Base-by-base conservation (phyloP, 1,140 invertebrate species). In the Coenobita brevimanus region DNA sequence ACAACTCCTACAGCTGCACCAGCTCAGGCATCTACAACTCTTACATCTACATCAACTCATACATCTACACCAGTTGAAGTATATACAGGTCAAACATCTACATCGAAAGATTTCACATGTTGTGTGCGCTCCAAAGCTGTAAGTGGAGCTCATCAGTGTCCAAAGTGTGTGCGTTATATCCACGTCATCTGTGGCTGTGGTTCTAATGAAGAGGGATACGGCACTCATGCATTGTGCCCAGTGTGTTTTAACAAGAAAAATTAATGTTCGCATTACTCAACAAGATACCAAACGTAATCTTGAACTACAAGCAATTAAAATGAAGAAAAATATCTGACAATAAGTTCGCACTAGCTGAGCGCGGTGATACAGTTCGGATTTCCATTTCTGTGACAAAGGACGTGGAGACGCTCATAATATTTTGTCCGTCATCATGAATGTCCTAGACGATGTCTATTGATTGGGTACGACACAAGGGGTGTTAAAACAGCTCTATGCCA, bases 161-260 rank as follows among this genome's bases (percentile, higher is more conserved):
- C 54, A n/a, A 57, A 57, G n/a, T 57, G 54, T 57, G 54, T 13
- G 54, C 54, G 54, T 57, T 57, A 57, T 57, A 13, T 57, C 13
- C 54, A 57, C n/a, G 54, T 57, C 54, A 57, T 57, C 54, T 57
- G 54, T 57, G 54, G 54, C 54, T 13, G 54, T 57, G 54, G 54
- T 57, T 57, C 10, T 57, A n/a, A 57, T 57, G 54, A 57, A 10
- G 54, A 57, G 54, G 54, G 54, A 57, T 57, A 13, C n/a, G 54
- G 54, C 54, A 57, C 54, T n/a, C 54, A 57, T 57, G 54, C n/a
- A 13, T 57, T 57, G n/a, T 57, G 54, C 54, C 54, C 13, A 57
- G 54, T 57, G 54, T 57, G 54, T 57, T 57, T 57, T 57, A 57
- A 57, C 54, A 57, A 57, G 54, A 57, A 57, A 57, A n/a, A n/a